Conservation (phyloP, 2,888 invertebrate genomes). For the Trichopoda pennipes region DNA sequence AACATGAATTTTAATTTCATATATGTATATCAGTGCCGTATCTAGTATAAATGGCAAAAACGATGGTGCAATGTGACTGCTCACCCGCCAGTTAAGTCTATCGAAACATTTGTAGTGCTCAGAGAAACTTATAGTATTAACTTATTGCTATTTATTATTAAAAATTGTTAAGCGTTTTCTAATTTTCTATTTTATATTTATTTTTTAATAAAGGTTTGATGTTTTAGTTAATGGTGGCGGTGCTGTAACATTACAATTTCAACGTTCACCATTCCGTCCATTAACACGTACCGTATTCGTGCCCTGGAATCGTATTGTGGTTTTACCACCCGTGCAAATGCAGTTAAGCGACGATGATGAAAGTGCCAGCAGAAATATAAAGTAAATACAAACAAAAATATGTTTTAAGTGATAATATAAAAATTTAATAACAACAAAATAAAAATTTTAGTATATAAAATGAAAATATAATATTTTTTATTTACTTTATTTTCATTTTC, state of each 20-base stretch:
- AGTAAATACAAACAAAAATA: constrained; percentile 74
- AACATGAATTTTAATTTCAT: no score
- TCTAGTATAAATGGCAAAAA: no score
- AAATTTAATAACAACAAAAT: neutral
- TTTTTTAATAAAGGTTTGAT: constrained; percentile 90
- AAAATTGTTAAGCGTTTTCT: neutral
- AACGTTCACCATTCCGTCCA: constrained; percentile 95
- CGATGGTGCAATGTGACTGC: no score
- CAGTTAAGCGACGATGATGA: constrained; percentile 88
- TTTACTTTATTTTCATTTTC: constrained; percentile 8
- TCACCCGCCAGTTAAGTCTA: no score
- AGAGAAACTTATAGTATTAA: no score
- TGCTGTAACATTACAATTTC: constrained; percentile 97
- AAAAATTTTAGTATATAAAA: neutral
- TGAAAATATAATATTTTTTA: neutral
- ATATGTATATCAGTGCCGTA: no score
- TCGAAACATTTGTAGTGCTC: no score
- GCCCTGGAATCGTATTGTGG: constrained; percentile 98
- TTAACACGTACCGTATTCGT: constrained; percentile 94
- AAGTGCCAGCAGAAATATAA: constrained; percentile 79
- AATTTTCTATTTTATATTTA: neutral
- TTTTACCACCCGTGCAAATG: constrained; percentile 93
- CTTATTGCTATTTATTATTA: no score
- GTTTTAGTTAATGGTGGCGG: constrained; percentile 99
- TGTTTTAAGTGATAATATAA: neutral